A percentile compares a stretch with the other conserved stretches of the same genome.
phyloP scores from a whole-genome alignment of 2,888 invertebrate genomes.

The Hipparchia semele region DNA sequence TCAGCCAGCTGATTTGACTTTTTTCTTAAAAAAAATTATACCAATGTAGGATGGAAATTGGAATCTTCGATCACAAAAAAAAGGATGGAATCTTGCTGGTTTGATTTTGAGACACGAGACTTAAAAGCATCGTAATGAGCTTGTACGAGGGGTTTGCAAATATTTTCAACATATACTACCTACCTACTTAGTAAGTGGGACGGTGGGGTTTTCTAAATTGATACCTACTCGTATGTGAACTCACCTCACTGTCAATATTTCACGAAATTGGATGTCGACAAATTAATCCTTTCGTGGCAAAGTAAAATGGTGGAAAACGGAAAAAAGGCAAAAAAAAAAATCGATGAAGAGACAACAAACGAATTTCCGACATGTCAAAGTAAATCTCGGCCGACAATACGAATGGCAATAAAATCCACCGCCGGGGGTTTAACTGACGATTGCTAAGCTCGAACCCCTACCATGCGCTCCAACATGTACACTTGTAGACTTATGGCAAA shows the following conservation, averaged over 20 bases:
- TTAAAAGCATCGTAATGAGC: too few relatives aligned
- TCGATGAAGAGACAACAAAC: slow-evolving; percentile 64
- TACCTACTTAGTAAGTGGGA: neutral
- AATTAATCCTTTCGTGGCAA: slow-evolving; percentile 40
- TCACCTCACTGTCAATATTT: slow-evolving; percentile 21
- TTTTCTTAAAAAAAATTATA: too few relatives aligned
- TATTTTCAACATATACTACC: too few relatives aligned
- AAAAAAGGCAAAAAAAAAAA: slow-evolving; percentile 39
- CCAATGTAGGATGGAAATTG: too few relatives aligned
- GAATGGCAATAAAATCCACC: slow-evolving; percentile 80
- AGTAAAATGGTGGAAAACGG: slow-evolving; percentile 38
- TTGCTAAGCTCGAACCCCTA: slow-evolving; percentile 69
- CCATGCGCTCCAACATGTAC: slow-evolving; percentile 39
- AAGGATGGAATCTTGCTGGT: too few relatives aligned
- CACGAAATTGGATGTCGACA: slow-evolving; percentile 29
- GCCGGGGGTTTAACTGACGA: slow-evolving; percentile 63
- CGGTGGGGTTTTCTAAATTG: neutral
- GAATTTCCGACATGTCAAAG: slow-evolving; percentile 78
- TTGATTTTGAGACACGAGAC: too few relatives aligned
- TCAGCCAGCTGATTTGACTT: too few relatives aligned
- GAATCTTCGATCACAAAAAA: too few relatives aligned
- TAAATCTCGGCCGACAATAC: slow-evolving; percentile 79
- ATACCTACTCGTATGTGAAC: neutral
- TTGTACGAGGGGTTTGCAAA: too few relatives aligned
- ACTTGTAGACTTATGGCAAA: neutral